Base-by-base conservation (phyloP, 2,888 invertebrate species). In the Caenorhabditis japonica region DNA sequence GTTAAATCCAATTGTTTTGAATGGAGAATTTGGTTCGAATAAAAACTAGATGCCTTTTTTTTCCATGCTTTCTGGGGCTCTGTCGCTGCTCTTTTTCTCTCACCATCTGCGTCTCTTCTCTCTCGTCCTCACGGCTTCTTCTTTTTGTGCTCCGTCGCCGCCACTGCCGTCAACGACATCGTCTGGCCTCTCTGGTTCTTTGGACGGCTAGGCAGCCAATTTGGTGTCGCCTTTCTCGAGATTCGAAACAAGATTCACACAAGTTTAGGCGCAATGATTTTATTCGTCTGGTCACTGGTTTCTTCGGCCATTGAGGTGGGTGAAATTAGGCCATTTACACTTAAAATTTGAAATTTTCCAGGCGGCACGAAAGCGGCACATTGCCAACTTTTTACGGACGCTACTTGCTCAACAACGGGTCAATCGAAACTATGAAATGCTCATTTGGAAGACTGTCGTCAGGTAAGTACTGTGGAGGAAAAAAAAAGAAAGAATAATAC, bases 201-300 rank as follows among this genome's bases (percentile, higher is more conserved):
- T n/a, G n/a, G n/a, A n/a, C n/a, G n/a, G n/a, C n/a, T n/a, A 10
- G 10, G 30, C 30, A 7, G 5, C 30, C 30, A 30, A 30, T 30
- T 30, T 30, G 30, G 7, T 30, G 5, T 10, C 30, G 5, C 30
- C 30, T 10, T 30, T 10, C 10, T 30, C 10, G n/a, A n/a, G n/a
- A n/a, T n/a, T n/a, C n/a, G n/a, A n/a, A n/a, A n/a, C n/a, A n/a
- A n/a, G n/a, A n/a, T n/a, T n/a, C n/a, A n/a, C n/a, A n/a, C n/a
- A n/a, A n/a, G n/a, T 39, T 39, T 5, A 30, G 30, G 30, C 30
- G 10, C 10, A 36, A 85, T 85, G 85, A 80, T 85, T 23, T 76
- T 85, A 19, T 79, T 85, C 55, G 84, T 82, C 7, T 85, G 84
- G 84, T 85, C 85, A 56, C 69, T 85, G 53, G 79, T 85, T 25